phyloP scores from a whole-genome alignment of 2,888 invertebrate genomes.

The Embidobia sp. region DNA sequence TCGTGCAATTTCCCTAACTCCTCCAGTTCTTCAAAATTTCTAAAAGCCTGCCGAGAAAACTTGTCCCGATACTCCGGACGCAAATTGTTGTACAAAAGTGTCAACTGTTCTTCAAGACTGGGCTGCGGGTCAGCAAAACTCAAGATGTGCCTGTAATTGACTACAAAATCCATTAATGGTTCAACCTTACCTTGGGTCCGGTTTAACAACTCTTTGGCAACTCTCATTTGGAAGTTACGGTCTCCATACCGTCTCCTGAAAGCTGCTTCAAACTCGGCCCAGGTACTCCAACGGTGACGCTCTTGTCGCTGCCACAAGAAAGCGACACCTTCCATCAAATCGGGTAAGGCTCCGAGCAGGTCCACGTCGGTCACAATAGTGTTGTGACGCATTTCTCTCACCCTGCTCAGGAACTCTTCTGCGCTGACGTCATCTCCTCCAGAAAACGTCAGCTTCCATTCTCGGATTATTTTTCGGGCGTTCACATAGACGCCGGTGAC shows the following conservation, averaged over 20 bases:
- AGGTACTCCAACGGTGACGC: neutral
- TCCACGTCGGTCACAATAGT: neutral
- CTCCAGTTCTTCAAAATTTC: neutral
- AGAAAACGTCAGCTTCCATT: slow-evolving; percentile 7
- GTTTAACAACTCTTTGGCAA: neutral
- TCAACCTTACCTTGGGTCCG: neutral
- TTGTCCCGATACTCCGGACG: neutral
- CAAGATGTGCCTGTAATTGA: neutral
- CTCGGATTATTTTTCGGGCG: too few species aligned
- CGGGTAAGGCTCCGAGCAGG: neutral
- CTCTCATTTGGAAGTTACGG: neutral
- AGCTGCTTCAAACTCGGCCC: neutral
- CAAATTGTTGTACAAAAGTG: neutral
- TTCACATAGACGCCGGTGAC: too few species aligned
- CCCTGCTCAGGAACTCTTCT: slow-evolving; percentile 4
- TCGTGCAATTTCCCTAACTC: neutral
- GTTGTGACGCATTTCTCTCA: neutral
- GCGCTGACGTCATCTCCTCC: slow-evolving; percentile 1
- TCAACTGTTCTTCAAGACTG: neutral
- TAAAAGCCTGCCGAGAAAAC: neutral
- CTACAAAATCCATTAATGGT: neutral
- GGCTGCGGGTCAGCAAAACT: neutral
- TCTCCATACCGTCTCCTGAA: neutral
- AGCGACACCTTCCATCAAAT: neutral
- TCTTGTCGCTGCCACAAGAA: slow-evolving; percentile 1